Conservation (phyloP, 2,888 invertebrate genomes). For the Danaus chrysippus region DNA sequence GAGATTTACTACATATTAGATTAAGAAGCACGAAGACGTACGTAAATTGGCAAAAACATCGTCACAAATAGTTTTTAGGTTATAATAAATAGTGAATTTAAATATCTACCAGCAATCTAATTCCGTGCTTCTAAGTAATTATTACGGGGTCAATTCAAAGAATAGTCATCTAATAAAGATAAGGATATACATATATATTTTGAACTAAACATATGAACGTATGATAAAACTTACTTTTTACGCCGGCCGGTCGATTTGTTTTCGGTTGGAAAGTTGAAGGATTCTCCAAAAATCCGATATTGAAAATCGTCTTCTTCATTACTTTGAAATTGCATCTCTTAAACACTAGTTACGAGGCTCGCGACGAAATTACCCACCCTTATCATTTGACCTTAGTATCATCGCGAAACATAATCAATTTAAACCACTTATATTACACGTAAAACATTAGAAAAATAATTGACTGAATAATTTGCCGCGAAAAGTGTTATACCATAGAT, state of each 20-base stretch:
- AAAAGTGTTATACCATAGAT: constrained; percentile 34
- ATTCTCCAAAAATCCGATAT: constrained; percentile 76
- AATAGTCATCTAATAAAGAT: not conserved
- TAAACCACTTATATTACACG: constrained; percentile 21
- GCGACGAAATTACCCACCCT: constrained; percentile 65
- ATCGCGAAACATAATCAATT: constrained; percentile 43
- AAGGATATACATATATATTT: constrained; percentile 15
- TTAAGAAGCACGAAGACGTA: no score
- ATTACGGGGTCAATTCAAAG: no score
- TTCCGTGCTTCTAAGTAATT: no score
- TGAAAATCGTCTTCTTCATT: constrained; percentile 74
- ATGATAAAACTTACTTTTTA: constrained; percentile 61
- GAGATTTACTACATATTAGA: not conserved
- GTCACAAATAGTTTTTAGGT: not conserved
- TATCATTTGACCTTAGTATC: constrained; percentile 62
- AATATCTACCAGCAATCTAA: not conserved
- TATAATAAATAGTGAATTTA: not conserved
- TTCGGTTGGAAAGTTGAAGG: constrained; percentile 64
- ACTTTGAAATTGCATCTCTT: constrained; percentile 76
- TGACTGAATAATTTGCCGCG: constrained; percentile 31
- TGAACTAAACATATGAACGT: constrained; percentile 17
- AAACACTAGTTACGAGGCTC: constrained; percentile 56
- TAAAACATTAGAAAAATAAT: constrained; percentile 19
- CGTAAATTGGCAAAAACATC: no score
- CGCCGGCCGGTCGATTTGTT: constrained; percentile 50